A percentile compares a stretch with the other conserved stretches of the same genome.
Conservation (phyloP, 2,113 vertebrate species). For the Zosterops lateralis region DNA sequence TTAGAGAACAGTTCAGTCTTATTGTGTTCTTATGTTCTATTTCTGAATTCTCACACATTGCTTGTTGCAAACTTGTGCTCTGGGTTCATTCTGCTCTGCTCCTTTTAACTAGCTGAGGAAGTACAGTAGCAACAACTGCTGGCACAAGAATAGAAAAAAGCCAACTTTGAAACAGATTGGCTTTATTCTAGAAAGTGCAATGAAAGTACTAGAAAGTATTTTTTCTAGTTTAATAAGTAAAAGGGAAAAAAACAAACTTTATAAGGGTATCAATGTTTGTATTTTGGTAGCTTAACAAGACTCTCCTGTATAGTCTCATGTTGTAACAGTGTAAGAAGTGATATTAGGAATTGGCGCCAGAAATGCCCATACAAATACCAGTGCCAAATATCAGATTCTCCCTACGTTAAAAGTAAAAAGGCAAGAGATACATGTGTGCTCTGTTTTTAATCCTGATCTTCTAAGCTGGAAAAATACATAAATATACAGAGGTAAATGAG, state of each 20-base stretch:
- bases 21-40: neutral
- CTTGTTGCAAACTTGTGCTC: neutral
- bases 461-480: neutral
- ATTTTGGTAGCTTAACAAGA: neutral
- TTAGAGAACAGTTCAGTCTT: neutral
- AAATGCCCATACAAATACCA: neutral
- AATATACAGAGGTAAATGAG: neutral
- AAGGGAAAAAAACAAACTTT: neutral
- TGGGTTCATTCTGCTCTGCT: neutral
- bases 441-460: neutral
- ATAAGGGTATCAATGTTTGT: neutral
- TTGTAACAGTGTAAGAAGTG: neutral
- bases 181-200: neutral
- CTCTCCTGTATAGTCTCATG: neutral
- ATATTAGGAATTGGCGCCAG: neutral
- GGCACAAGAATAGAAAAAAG: neutral
- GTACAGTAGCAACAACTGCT: neutral
- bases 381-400: neutral
- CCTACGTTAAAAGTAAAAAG: neutral
- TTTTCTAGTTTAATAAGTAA: neutral
- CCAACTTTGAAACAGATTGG: accelerated
- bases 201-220: neutral
- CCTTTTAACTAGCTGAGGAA: neutral
- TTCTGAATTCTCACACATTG: neutral
- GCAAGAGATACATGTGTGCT: neutral